Percentiles rank a stretch among this genome's conserved stretches.
phyloP scores from a whole-genome alignment of 1,140 invertebrate species.

The Pollicipes pollicipes region DNA sequence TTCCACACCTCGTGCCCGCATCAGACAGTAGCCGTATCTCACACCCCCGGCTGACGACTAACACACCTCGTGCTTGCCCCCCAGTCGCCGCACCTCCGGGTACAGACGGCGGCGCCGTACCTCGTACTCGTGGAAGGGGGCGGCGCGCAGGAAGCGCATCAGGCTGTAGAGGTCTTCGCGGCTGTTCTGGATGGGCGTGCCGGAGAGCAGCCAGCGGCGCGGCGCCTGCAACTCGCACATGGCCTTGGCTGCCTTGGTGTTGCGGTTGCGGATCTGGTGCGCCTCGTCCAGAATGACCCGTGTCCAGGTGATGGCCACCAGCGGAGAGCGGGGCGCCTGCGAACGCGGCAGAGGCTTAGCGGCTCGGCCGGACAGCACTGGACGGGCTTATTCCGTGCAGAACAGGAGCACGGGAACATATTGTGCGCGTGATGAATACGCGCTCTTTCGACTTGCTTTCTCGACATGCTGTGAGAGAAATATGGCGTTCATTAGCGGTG shows the following conservation, averaged over 20 bases:
- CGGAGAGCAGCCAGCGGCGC: slow-evolving; percentile 70
- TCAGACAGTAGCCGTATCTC: too few species aligned
- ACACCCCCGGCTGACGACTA: too few species aligned
- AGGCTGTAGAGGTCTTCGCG: slow-evolving; percentile 72
- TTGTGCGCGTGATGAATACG: too few species aligned
- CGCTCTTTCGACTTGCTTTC: too few species aligned
- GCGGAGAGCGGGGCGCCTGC: not conserved
- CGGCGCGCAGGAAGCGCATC: slow-evolving; percentile 61
- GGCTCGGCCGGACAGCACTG: slow-evolving; percentile 9
- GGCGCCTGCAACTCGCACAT: slow-evolving; percentile 42
- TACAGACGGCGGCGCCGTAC: too few species aligned
- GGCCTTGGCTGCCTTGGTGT: slow-evolving; percentile 48
- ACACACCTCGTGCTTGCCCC: too few species aligned
- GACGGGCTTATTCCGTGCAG: slow-evolving; percentile 7
- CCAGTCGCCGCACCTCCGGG: too few species aligned
- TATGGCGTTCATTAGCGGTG: too few species aligned
- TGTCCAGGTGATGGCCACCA: slow-evolving; percentile 54
- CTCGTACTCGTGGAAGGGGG: slow-evolving; percentile 68
- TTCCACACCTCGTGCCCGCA: too few species aligned
- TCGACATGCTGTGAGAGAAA: too few species aligned
- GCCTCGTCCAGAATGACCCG: slow-evolving; percentile 84
- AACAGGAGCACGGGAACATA: not conserved
- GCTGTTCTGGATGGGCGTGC: slow-evolving; percentile 89
- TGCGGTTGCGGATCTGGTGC: slow-evolving; percentile 74
- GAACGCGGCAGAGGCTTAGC: slow-evolving; percentile 18